Base-by-base conservation (phyloP, 2,113 vertebrate genomes). In the Callocephalon fimbriatum region DNA sequence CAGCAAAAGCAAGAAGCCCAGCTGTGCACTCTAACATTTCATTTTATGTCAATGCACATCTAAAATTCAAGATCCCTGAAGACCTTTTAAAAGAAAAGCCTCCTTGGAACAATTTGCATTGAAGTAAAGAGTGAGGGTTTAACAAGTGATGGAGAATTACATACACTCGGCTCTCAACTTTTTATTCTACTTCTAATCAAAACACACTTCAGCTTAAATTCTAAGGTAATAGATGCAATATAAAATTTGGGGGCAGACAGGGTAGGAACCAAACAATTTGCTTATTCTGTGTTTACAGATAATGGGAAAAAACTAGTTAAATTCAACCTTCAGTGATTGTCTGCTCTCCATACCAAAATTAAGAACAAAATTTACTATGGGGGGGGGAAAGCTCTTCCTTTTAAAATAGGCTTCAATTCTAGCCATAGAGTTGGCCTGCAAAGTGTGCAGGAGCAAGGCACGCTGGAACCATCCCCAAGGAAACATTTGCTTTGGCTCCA, bases 11-110 rank as follows among this genome's bases (percentile, higher is more conserved):
- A 81, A 95, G 89, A 94, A 78, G 91, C 65, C 90, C 95, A 97
- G 94, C 94, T 95, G 94, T 76, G 95, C 97, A 73, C 94, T 94
- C 93, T 3, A 96, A 72, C 95, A 50, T 76, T 87, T 75, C 38
- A 94, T 82, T 95, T 95, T 53, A 77, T 97, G 95, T 96, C 97
- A 97, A 66, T 82, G 95, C 95, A 97, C 94, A 82, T 95, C 94
- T 92, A 85, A 91, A 97, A 97, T 91, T 72, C 17, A 40, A 94
- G 95, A 93, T 97, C 96, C 97, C 96, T 35, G 71, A 97, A 97
- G 96, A 96, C 97, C 96, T 97, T 79, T 96, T 97, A 97, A 97
- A 91, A 97, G 80, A 97, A 95, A 97, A 97, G 91, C 94, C 96
- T 96, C 95, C 86, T 82, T 22, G 86, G 96, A 97, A 95, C 96